Evolutionary conservation across 2,113 vertebrate genomes (phyloP).

Genomic region (Ammodytes dubius): DNA sequence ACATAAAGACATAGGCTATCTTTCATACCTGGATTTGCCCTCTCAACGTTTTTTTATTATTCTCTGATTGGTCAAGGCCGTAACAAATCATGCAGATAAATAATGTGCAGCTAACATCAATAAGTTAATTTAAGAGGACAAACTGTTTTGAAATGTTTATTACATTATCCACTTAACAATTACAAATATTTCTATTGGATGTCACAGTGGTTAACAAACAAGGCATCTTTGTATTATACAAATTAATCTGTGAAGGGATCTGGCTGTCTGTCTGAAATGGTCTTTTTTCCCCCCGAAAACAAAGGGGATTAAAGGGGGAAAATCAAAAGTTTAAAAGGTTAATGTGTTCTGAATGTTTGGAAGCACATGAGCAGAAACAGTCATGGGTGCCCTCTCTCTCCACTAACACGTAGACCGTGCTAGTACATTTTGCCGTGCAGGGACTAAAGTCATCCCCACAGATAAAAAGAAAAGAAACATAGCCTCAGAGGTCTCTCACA

Average conservation of each 20-base stretch:
- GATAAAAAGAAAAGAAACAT: not conserved
- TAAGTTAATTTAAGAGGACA: too few relatives aligned
- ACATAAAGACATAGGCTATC: not conserved
- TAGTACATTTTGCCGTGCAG: not conserved
- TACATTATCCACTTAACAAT: not conserved
- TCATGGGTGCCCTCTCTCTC: not conserved
- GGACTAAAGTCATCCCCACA: not conserved
- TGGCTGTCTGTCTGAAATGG: not conserved
- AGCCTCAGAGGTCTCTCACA: conserved; percentile 39
- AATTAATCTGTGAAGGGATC: not conserved
- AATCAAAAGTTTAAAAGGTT: not conserved
- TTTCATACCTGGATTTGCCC: not conserved
- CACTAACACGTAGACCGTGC: not conserved
- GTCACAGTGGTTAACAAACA: not conserved
- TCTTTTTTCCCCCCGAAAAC: not conserved
- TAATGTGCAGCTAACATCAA: not conserved
- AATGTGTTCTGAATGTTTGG: not conserved
- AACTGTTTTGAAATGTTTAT: not conserved
- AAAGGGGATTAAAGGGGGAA: not conserved
- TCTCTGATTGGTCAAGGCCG: too few relatives aligned
- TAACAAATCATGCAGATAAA: not conserved
- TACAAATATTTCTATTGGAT: not conserved
- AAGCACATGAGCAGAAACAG: conserved; percentile 8
- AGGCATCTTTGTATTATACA: not conserved
- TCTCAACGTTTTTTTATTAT: not conserved